Base-by-base conservation (phyloP, 2,113 vertebrate genomes). In the Sylvilagus bachmani region DNA sequence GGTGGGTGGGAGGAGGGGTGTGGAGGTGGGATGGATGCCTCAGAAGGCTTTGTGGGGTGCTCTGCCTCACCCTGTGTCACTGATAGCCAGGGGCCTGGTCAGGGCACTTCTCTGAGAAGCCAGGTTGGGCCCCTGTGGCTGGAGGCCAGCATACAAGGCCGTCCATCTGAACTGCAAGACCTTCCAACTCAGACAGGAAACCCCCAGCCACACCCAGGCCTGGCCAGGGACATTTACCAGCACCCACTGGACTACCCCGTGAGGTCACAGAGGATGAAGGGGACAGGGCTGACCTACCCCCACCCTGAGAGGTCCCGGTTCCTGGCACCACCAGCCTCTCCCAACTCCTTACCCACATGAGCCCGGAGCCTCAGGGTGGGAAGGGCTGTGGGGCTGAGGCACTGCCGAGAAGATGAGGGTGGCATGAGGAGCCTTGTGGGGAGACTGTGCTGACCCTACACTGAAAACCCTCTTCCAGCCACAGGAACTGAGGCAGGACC, bases 181-280 rank as follows among this genome's bases (percentile, higher is more conserved):
- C 64, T 83, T 71, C 53, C 38, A 33, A 11, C n/a, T 62, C 67
- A 73, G 33, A 71, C 80, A 83, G 80, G 70, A 86, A 80, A 78
- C n/a, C 78, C 85, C 3, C 58, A 78, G 91, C 91, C 10, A 0
- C 55, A 31, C 95, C 84, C 67, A 49, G 74, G 77, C 55, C 81
- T 53, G 58, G 71, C 58, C 27, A 6, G 38, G 38, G 79, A 77
- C 0, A 2, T 2, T 66, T 67, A 51, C 80, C 38, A 11, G 6
- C 13, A 64, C 22, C 51, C 25, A 25, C 31, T 17, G 29, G 5
- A 17, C 7, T 38, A 27, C 55, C 51, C 53, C 10, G 22, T 6
- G 9, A 73, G 49, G 33, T n/a, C 31, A 51, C 21, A 81, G 74
- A 55, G 64, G 38, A 70, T 7, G 1, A 79, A 44, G 24, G 44